Evolutionary conservation across 2,113 vertebrate genomes (phyloP).

Genomic region (Camelus dromedarius): DNA sequence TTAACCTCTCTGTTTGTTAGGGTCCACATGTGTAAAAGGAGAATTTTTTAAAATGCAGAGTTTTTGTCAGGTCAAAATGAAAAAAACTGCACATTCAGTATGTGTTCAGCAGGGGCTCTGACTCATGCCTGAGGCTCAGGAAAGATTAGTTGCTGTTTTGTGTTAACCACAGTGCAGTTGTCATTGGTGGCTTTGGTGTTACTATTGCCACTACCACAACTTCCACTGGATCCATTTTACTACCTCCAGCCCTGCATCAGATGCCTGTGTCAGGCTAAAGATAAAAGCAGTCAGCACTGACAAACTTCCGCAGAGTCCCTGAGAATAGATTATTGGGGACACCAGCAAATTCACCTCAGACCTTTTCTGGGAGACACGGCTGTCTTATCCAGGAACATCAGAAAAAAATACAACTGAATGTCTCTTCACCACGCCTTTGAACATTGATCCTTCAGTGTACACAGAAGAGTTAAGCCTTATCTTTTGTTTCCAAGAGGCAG

Average conservation of each 20-base stretch:
- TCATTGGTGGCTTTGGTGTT: neutral
- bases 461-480: neutral
- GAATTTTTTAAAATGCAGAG: neutral
- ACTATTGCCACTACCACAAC: neutral
- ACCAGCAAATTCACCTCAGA: neutral
- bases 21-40: neutral
- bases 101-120: neutral
- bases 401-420: neutral
- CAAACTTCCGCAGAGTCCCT: neutral
- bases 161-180: neutral
- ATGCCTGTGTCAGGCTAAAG: neutral
- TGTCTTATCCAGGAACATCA: neutral
- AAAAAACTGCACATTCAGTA: too few relatives aligned
- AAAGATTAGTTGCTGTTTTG: neutral
- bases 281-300: neutral
- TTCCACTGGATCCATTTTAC: neutral
- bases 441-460: neutral
- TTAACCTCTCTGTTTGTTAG: neutral
- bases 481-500: constrained; percentile 66
- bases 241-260: neutral
- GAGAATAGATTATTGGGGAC: neutral
- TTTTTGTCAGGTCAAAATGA: neutral
- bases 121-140: neutral
- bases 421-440: neutral
- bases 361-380: neutral